phyloP scores from a whole-genome alignment of 2,888 invertebrate genomes.

The Dolichopus griseipennis region DNA sequence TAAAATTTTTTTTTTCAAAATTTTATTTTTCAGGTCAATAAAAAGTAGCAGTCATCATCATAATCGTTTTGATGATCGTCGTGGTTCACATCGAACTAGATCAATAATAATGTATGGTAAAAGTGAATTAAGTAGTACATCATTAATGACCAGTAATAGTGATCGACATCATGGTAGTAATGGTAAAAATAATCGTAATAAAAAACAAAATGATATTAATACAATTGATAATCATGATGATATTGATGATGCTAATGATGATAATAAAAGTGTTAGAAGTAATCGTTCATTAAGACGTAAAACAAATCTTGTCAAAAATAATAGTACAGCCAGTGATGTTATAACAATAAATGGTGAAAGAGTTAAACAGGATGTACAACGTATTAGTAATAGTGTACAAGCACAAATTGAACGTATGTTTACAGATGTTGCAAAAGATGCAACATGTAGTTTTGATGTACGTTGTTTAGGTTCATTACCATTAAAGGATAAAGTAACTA shows the following conservation, averaged over 20 bases:
- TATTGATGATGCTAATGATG: background rate
- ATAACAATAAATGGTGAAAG: slow-evolving; percentile 30
- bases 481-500: slow-evolving; percentile 69
- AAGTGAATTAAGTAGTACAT: slow-evolving; percentile 39
- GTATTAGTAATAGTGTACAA: slow-evolving; percentile 65
- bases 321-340: slow-evolving; percentile 28
- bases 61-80: slow-evolving; percentile 41
- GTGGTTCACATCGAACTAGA: slow-evolving; percentile 41
- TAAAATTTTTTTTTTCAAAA: slow-evolving; percentile 11
- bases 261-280: slow-evolving; percentile 31
- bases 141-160: background rate
- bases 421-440: slow-evolving; percentile 59
- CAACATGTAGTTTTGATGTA: slow-evolving; percentile 58
- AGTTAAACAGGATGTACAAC: slow-evolving; percentile 37
- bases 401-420: slow-evolving; percentile 82
- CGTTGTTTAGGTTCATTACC: slow-evolving; percentile 76
- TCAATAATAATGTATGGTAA: slow-evolving; percentile 44
- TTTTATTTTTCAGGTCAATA: slow-evolving; percentile 32
- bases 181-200: background rate
- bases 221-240: background rate
- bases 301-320: slow-evolving; percentile 30
- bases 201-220: background rate
- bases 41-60: slow-evolving; percentile 29
- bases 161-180: background rate
- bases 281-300: slow-evolving; percentile 26